Evolutionary conservation across 35 echinoderm and acorn worm species (phyloP).

Genomic region (Chiridota heheva): DNA sequence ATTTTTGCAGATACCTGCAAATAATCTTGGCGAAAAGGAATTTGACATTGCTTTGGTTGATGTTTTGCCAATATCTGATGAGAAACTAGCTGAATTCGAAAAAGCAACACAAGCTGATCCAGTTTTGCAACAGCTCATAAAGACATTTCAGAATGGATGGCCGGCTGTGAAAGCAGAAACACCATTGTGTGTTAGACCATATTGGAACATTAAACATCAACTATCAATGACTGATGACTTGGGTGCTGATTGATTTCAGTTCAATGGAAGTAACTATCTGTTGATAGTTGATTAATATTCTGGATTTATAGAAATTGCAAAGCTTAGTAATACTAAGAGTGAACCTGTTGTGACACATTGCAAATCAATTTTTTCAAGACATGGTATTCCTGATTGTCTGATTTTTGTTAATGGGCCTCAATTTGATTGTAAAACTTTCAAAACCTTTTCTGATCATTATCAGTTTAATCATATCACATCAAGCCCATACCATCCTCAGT

Average conservation of each 20-base stretch:
- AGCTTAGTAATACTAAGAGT: neutral
- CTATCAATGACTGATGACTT: neutral
- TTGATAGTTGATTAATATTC: conserved; percentile 13
- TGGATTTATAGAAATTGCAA: neutral
- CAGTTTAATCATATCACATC: conserved; percentile 17
- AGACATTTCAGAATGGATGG: too few relatives aligned
- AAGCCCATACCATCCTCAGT: conserved; percentile 1
- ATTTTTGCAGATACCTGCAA: too few relatives aligned
- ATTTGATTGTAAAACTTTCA: neutral
- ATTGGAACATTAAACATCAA: too few relatives aligned
- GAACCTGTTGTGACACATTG: conserved; percentile 7
- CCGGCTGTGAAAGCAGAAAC: too few relatives aligned
- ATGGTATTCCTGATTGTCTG: conserved; percentile 16
- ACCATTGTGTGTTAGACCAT: too few relatives aligned
- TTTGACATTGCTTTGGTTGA: too few relatives aligned
- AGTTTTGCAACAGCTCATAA: too few relatives aligned
- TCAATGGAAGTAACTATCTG: neutral
- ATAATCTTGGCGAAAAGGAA: too few relatives aligned
- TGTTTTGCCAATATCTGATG: too few relatives aligned
- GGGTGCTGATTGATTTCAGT: neutral
- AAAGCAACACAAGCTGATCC: too few relatives aligned
- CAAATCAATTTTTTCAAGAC: neutral
- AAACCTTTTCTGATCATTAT: neutral
- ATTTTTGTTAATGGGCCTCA: conserved; percentile 2
- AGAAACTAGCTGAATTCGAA: too few relatives aligned